Conservation (phyloP, 1,140 invertebrate genomes). For the Oreohelix idahoensis region DNA sequence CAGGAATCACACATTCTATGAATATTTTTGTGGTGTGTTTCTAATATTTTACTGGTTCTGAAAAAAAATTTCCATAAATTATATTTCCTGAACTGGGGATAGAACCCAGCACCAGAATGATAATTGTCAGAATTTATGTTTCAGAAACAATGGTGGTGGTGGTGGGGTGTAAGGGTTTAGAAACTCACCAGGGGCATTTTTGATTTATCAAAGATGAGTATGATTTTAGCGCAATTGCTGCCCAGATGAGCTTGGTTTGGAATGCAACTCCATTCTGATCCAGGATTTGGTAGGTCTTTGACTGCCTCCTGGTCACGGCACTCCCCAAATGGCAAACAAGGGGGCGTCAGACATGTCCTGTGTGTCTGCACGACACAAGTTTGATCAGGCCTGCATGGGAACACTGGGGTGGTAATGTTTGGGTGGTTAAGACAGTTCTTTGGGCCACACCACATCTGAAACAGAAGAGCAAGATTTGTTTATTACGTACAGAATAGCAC, state of each 20-base stretch:
- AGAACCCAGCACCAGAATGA: too few species aligned
- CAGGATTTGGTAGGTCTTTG: constrained; percentile 82
- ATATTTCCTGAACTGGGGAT: too few species aligned
- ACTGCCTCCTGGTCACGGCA: constrained; percentile 83
- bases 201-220: constrained; percentile 81
- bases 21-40: too few species aligned
- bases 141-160: too few species aligned
- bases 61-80: too few species aligned
- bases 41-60: too few species aligned
- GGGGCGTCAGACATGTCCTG: constrained; percentile 81
- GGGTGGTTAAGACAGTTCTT: constrained; percentile 66
- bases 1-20: too few species aligned
- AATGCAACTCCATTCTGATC: constrained; percentile 83
- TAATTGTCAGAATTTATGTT: too few species aligned
- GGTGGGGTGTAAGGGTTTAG: too few species aligned
- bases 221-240: constrained; percentile 83
- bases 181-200: constrained; percentile 70
- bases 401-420: constrained; percentile 57
- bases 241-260: constrained; percentile 82
- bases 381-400: constrained; percentile 59
- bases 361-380: constrained; percentile 64
- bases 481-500: too few species aligned
- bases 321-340: constrained; percentile 86
- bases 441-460: constrained; percentile 71
- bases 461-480: not conserved